phyloP scores from a whole-genome alignment of 37 sponge, comb jelly and placozoan genomes.

The Amphimedon queenslandica region DNA sequence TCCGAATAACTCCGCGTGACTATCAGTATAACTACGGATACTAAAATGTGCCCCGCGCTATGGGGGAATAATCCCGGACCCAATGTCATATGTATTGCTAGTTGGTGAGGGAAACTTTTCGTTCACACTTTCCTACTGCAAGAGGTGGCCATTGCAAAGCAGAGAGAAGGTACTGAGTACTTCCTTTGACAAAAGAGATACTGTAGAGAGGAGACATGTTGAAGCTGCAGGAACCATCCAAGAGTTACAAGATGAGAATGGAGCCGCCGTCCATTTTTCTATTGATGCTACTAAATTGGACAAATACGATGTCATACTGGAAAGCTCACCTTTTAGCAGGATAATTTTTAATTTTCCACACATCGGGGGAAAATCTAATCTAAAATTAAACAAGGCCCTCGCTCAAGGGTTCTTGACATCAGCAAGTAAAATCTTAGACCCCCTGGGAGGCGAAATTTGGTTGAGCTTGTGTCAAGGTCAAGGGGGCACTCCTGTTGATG shows the following conservation, averaged over 20 bases:
- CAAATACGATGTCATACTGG: conserved; percentile 3
- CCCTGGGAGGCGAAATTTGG: conserved; percentile 24
- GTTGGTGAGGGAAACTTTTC: conserved; percentile 88
- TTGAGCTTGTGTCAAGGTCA: conserved; percentile 76
- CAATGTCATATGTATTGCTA: conserved; percentile 33
- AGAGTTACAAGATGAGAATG: background rate
- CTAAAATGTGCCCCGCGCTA: too few relatives aligned
- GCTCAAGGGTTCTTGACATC: conserved; percentile 46
- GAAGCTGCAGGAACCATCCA: conserved; percentile 11
- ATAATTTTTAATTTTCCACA: conserved; percentile 88
- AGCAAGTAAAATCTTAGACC: conserved; percentile 23
- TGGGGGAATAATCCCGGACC: too few relatives aligned
- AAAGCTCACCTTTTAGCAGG: conserved; percentile 10
- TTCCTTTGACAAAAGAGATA: conserved; percentile 19
- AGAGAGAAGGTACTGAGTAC: conserved; percentile 22
- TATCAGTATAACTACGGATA: background rate
- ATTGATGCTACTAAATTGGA: conserved; percentile 69
- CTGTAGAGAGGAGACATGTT: background rate
- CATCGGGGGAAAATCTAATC: conserved; percentile 78
- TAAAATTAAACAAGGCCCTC: conserved; percentile 54
- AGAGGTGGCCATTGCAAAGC: background rate
- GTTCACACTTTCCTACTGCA: conserved; percentile 42
- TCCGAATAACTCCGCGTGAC: background rate
- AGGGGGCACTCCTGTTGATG: conserved; percentile 77
- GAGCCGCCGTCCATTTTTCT: conserved; percentile 22